Evolutionary conservation across 2,888 invertebrate genomes (phyloP).

Genomic region (Nephrotoma flavescens): DNA sequence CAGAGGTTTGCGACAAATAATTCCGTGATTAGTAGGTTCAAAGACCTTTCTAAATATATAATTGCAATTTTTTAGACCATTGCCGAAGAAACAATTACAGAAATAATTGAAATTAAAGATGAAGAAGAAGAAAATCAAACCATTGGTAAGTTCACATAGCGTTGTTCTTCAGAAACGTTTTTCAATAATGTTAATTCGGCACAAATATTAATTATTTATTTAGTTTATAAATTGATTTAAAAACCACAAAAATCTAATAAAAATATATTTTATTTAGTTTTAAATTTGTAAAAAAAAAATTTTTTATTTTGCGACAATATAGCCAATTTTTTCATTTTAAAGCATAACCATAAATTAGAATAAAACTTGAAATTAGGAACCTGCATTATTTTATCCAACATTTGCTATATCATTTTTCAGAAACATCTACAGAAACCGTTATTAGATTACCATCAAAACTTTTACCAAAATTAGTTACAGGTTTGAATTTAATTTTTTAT

Average conservation of each 20-base stretch:
- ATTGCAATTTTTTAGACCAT: conserved; percentile 22
- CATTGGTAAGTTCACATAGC: conserved; percentile 20
- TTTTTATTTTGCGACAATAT: neutral
- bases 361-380: neutral
- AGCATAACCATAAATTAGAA: neutral
- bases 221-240: neutral
- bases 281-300: neutral
- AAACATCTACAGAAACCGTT: neutral
- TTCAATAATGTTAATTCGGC: neutral
- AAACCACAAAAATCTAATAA: neutral
- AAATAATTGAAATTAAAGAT: conserved; percentile 27
- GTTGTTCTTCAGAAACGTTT: neutral
- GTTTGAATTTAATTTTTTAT: neutral
- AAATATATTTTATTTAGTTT: neutral
- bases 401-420: conserved; percentile 1
- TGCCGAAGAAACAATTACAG: conserved; percentile 24
- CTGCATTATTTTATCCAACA: neutral
- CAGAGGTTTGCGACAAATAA: conserved; percentile 25
- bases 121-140: conserved; percentile 9
- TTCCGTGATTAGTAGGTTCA: neutral
- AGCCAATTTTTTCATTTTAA: neutral
- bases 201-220: neutral
- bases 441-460: neutral
- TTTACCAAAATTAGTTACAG: neutral
- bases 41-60: neutral